Evolutionary conservation across 2,797 vertebrate species (phyloP).

Genomic region (Cuniculus paca): DNA sequence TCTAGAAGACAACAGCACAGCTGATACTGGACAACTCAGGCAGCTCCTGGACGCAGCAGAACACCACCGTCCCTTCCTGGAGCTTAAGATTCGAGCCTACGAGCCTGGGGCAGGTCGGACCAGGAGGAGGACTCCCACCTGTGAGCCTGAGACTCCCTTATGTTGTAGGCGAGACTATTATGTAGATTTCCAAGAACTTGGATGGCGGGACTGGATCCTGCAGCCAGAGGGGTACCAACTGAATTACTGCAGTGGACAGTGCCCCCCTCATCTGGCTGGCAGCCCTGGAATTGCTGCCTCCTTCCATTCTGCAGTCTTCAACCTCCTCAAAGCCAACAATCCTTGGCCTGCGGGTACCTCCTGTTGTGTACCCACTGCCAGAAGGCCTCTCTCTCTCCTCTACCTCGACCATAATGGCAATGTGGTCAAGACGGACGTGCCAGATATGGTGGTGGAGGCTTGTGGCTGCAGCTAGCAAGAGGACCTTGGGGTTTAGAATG

Average conservation of each 20-base stretch:
- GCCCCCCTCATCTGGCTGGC: slow-evolving; percentile 93
- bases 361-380: slow-evolving; percentile 94
- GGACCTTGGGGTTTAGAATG: slow-evolving; percentile 6
- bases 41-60: slow-evolving; percentile 59
- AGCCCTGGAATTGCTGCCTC: slow-evolving; percentile 94
- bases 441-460: slow-evolving; percentile 95
- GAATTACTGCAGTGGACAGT: slow-evolving; percentile 95
- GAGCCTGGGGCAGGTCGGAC: slow-evolving; percentile 83
- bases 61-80: slow-evolving; percentile 89
- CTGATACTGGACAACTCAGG: background rate
- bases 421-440: slow-evolving; percentile 94
- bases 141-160: slow-evolving; percentile 90
- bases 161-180: slow-evolving; percentile 95
- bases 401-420: slow-evolving; percentile 93
- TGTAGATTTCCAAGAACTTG: slow-evolving; percentile 94
- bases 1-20: slow-evolving; percentile 50
- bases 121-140: slow-evolving; percentile 91
- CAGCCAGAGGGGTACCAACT: slow-evolving; percentile 95
- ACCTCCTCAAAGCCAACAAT: slow-evolving; percentile 94
- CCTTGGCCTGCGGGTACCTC: slow-evolving; percentile 91
- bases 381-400: slow-evolving; percentile 93
- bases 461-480: slow-evolving; percentile 93
- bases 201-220: slow-evolving; percentile 96
- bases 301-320: slow-evolving; percentile 94
- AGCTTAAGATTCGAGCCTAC: slow-evolving; percentile 87